Evolutionary conservation across 1,140 invertebrate species (phyloP), one percentile per base, ranked within the genome.

Genomic region (Adoxophyes honmai): DNA sequence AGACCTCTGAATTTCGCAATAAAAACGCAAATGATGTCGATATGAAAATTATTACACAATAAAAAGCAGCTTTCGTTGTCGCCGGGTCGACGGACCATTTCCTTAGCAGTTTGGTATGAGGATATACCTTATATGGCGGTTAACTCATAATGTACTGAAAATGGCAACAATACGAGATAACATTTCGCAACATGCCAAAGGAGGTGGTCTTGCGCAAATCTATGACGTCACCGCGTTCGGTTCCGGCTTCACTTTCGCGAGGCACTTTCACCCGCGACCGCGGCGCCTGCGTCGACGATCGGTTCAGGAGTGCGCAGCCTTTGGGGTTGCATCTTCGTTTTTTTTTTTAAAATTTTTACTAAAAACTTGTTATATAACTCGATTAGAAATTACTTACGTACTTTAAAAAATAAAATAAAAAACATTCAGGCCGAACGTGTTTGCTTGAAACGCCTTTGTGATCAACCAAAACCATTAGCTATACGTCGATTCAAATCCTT

Each of bases 231-330:
- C 65, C 67, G 64, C 62, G 59, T 60, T 74, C 70, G 68, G 74
- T 86, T 84, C 83, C 83, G 83, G 78, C 78, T 84, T 86, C 81
- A 78, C 84, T 87, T 87, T 87, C 84, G 81, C 84, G 74, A 75
- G 68, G 80, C 79, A 86, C 82, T 87, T 86, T 87, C 84, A 84
- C 84, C 75, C 63, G 63, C 51, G 61, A 57, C 70, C 66, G 59
- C 59, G 62, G 66, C 62, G 62, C 34, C 39, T 60, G 70, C 66
- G 64, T 63, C 64, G 66, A 62, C 60, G 21, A 28, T 28, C 55
- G 57, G 39, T 62, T 28, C 42, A 48, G 42, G 33, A 15, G 34
- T 36, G 14, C 52, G 11, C 52, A 34, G 52, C 52, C 52, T 53
- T 53, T 35, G 52, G 33, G 33, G 33, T 53, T 33, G 34, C 1